phyloP scores from a whole-genome alignment of 2,113 vertebrate genomes.

The Dascyllus trimaculatus region DNA sequence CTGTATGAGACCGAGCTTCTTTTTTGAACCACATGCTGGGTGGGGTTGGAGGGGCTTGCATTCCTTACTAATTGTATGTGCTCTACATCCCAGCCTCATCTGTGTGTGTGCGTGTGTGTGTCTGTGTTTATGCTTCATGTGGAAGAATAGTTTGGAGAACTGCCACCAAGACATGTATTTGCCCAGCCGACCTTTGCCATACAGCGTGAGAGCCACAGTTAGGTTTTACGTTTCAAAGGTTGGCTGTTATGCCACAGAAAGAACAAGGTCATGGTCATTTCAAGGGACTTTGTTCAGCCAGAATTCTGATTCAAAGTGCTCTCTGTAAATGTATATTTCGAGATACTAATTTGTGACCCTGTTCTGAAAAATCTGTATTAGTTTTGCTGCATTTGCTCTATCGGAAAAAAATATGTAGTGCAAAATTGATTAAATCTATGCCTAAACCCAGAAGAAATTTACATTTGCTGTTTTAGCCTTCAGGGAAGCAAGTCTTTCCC shows the following conservation, averaged over 20 bases:
- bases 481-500: neutral
- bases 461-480: conserved; percentile 2
- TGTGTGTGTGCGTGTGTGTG: conserved; percentile 28
- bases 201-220: conserved; percentile 18
- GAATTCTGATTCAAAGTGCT: neutral
- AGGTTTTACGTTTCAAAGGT: conserved; percentile 53
- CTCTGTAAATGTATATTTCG: conserved; percentile 2
- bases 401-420: neutral
- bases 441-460: conserved; percentile 17
- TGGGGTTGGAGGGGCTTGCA: conserved; percentile 48
- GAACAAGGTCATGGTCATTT: conserved; percentile 21
- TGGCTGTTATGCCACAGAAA: conserved; percentile 19
- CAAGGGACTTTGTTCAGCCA: neutral
- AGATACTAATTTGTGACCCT: neutral
- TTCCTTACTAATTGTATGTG: conserved; percentile 74
- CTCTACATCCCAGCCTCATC: conserved; percentile 19
- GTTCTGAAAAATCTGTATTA: neutral
- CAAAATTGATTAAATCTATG: conserved; percentile 38
- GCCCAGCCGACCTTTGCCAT: conserved; percentile 48
- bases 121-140: conserved; percentile 19
- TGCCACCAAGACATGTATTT: conserved; percentile 42
- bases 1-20: conserved; percentile 1
- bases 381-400: conserved; percentile 30
- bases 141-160: conserved; percentile 57
- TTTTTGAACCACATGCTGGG: conserved; percentile 40